Evolutionary conservation across 2,888 invertebrate genomes (phyloP), one percentile per base, ranked within the genome.

Genomic region (Agonum fuliginosum): DNA sequence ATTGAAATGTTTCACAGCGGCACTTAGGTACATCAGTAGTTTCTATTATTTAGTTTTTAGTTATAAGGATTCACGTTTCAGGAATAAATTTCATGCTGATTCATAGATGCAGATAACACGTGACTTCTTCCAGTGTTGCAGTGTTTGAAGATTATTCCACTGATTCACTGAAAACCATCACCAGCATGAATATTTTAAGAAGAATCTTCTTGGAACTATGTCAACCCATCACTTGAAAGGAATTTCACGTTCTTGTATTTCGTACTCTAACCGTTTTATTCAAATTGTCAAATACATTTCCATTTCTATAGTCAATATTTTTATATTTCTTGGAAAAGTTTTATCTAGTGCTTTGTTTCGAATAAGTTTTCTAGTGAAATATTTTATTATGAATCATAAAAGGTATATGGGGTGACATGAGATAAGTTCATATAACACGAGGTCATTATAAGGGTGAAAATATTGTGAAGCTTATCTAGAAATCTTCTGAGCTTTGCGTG

Each of bases 121-220:
- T 24, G 48, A 48, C 48, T 54, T 37, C 10, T 54, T 54, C 24
- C 54, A 22, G 24, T 5, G n/a, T 34, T 62, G 30, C 20, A 17
- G 48, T 48, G 27, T 34, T 34, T 62, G 17, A 14, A 62, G 62
- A 17, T 30, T 34, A 62, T 62, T 19, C 27, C 62, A 30, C 14
- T 34, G 19, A n/a, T 34, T n/a, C n/a, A n/a, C n/a, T n/a, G n/a
- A n/a, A n/a, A n/a, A n/a, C n/a, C n/a, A n/a, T n/a, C n/a, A 34
- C 34, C 17, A 1, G 12, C 19, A 17, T 62, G 34, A 34, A 62
- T 62, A 34, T 17, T 62, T 62, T 62, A 58, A 34, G 20, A 17
- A 62, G 34, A 62, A 62, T 62, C 14, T 62, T 17, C 30, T 37
- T 19, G 62, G 17, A 34, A 62, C 34, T 62, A 62, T 62, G 30